phyloP scores from a whole-genome alignment of 2,888 invertebrate genomes.

The Drosophila mimica region DNA sequence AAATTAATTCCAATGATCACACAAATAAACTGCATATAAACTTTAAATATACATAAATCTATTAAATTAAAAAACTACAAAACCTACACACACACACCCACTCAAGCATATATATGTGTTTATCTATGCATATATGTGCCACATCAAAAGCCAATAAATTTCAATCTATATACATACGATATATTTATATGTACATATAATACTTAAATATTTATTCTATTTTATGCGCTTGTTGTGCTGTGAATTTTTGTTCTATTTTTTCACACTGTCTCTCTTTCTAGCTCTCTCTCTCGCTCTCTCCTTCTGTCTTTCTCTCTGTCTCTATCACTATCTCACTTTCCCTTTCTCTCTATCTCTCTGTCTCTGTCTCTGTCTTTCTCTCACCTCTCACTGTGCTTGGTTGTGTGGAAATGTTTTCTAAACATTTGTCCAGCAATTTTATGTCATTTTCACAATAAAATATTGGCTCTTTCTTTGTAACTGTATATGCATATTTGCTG shows the following conservation, averaged over 20 bases:
- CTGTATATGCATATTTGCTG: slow-evolving; percentile 32
- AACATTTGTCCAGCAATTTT: slow-evolving; percentile 63
- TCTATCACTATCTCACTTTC: slow-evolving; percentile 2
- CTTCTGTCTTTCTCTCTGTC: slow-evolving; percentile 5
- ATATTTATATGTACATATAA: slow-evolving; percentile 30
- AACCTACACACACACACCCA: background rate
- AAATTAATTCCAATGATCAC: slow-evolving; percentile 55
- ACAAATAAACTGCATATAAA: slow-evolving; percentile 51
- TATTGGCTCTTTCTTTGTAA: slow-evolving; percentile 48
- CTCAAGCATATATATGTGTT: background rate
- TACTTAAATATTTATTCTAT: slow-evolving; percentile 51
- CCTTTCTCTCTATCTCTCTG: slow-evolving; percentile 9
- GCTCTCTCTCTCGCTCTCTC: slow-evolving; percentile 4
- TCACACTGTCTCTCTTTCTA: slow-evolving; percentile 15
- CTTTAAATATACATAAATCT: slow-evolving; percentile 16
- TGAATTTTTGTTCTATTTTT: slow-evolving; percentile 61
- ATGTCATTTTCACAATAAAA: slow-evolving; percentile 63
- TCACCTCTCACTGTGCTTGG: slow-evolving; percentile 25
- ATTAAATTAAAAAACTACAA: slow-evolving; percentile 42
- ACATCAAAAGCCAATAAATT: slow-evolving; percentile 25
- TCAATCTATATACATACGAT: slow-evolving; percentile 14
- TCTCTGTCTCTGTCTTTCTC: slow-evolving; percentile 16
- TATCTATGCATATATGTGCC: slow-evolving; percentile 8
- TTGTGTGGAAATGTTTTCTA: slow-evolving; percentile 60
- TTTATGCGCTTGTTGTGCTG: slow-evolving; percentile 75